Percentiles rank a stretch among this genome's conserved stretches.
phyloP scores from a whole-genome alignment of 1,140 invertebrate species.

The Papilio polyxenes region DNA sequence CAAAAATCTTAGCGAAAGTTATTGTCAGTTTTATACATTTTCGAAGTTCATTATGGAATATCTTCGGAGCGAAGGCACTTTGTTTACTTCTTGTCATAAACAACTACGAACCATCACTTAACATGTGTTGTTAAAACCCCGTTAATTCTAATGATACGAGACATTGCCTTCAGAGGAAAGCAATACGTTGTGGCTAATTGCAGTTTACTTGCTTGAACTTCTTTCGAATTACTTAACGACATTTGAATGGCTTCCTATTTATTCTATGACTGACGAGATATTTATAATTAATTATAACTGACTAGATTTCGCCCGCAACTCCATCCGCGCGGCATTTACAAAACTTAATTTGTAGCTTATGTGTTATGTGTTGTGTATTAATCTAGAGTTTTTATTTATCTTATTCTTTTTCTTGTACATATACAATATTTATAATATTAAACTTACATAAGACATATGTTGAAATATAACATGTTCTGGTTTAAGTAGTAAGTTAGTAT shows the following conservation, averaged over 20 bases:
- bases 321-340: neutral
- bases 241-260: neutral
- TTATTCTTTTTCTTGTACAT: too few species aligned
- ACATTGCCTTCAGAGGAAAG: neutral
- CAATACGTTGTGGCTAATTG: slow-evolving; percentile 4
- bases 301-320: neutral
- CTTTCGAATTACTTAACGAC: neutral
- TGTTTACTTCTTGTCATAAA: neutral
- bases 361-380: too few species aligned
- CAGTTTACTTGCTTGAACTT: neutral
- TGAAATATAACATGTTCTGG: too few species aligned
- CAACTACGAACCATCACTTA: neutral
- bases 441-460: too few species aligned
- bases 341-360: neutral
- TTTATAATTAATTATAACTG: neutral
- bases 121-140: neutral
- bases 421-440: too few species aligned
- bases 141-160: slow-evolving; percentile 17
- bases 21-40: too few species aligned
- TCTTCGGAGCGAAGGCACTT: too few species aligned
- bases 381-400: too few species aligned
- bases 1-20: too few species aligned
- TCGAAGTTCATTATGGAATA: too few species aligned
- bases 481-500: neutral
- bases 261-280: neutral